These are phyloP conservation scores for Teleopsis dalmanni DNA, from an alignment of 1,140 invertebrate species.

Conservation along the genomic window DNA sequence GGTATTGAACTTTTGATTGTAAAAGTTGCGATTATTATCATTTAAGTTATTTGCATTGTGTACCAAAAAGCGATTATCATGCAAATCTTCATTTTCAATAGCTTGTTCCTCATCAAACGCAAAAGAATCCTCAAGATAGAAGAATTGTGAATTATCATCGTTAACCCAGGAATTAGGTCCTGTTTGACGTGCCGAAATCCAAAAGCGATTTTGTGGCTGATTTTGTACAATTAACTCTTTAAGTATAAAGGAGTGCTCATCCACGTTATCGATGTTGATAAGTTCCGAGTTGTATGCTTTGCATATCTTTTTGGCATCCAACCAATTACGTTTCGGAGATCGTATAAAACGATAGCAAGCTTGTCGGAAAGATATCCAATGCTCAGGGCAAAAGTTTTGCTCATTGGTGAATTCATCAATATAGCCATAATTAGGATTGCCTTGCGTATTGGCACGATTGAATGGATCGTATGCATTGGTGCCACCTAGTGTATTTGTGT, in stretches of 20 bases:
- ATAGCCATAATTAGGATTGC: slow-evolving; percentile 14
- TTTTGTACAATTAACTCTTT: slow-evolving; percentile 70
- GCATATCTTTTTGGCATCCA: slow-evolving; percentile 74
- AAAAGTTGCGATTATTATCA: slow-evolving; percentile 39
- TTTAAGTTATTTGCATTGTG: slow-evolving; percentile 13
- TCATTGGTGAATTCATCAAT: slow-evolving; percentile 31
- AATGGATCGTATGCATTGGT: slow-evolving; percentile 31
- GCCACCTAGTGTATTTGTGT: slow-evolving; percentile 1
- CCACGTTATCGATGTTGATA: slow-evolving; percentile 66
- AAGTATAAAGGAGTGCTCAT: slow-evolving; percentile 81
- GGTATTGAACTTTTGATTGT: slow-evolving; percentile 45
- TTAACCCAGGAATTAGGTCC: slow-evolving; percentile 74
- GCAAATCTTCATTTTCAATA: slow-evolving; percentile 34
- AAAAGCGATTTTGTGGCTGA: slow-evolving; percentile 81
- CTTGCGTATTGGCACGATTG: slow-evolving; percentile 22
- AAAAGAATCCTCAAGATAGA: slow-evolving; percentile 76
- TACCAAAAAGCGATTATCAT: slow-evolving; percentile 38
- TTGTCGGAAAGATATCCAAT: slow-evolving; percentile 69
- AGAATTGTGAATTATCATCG: slow-evolving; percentile 70
- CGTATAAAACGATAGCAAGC: slow-evolving; percentile 84
- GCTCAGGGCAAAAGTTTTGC: slow-evolving; percentile 60
- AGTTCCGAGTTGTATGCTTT: slow-evolving; percentile 73
- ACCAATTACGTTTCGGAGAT: slow-evolving; percentile 67
- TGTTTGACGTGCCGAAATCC: slow-evolving; percentile 67
- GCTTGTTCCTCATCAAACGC: slow-evolving; percentile 48